Evolutionary conservation across 2,888 invertebrate species (phyloP).

Genomic region (Sesamia inferens): DNA sequence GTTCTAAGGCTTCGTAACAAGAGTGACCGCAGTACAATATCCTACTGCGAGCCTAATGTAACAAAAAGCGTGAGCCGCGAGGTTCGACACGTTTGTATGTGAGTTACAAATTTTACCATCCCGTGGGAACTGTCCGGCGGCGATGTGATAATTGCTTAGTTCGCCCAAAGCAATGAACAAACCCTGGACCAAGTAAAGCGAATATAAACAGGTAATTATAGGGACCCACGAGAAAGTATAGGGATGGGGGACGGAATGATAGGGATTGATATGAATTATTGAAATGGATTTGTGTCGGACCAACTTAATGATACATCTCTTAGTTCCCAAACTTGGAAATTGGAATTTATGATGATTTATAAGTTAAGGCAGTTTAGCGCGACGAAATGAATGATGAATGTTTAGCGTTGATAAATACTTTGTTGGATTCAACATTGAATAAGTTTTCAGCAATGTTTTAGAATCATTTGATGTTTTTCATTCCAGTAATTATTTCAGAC

Average conservation of each 20-base stretch:
- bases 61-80: slow-evolving; percentile 76
- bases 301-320: slow-evolving; percentile 76
- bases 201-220: slow-evolving; percentile 84
- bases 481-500: slow-evolving; percentile 15
- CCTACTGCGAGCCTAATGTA: slow-evolving; percentile 76
- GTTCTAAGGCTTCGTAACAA: slow-evolving; percentile 80
- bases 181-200: slow-evolving; percentile 74
- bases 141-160: slow-evolving; percentile 87
- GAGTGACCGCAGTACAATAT: slow-evolving; percentile 75
- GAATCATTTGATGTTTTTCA: slow-evolving; percentile 38
- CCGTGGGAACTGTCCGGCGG: slow-evolving; percentile 87
- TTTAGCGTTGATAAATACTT: slow-evolving; percentile 58
- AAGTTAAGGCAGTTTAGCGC: slow-evolving; percentile 55
- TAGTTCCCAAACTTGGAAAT: slow-evolving; percentile 64
- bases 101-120: slow-evolving; percentile 83
- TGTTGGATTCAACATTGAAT: slow-evolving; percentile 49
- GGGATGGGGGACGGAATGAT: slow-evolving; percentile 68
- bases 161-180: slow-evolving; percentile 83
- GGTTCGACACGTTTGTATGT: slow-evolving; percentile 71
- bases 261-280: slow-evolving; percentile 77
- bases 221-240: slow-evolving; percentile 74
- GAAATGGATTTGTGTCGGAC: slow-evolving; percentile 75
- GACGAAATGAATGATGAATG: slow-evolving; percentile 59
- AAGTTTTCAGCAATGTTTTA: slow-evolving; percentile 42
- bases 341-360: slow-evolving; percentile 69